Base-by-base conservation (phyloP, 2,113 vertebrate species). In the Chlamydotis undulata region DNA sequence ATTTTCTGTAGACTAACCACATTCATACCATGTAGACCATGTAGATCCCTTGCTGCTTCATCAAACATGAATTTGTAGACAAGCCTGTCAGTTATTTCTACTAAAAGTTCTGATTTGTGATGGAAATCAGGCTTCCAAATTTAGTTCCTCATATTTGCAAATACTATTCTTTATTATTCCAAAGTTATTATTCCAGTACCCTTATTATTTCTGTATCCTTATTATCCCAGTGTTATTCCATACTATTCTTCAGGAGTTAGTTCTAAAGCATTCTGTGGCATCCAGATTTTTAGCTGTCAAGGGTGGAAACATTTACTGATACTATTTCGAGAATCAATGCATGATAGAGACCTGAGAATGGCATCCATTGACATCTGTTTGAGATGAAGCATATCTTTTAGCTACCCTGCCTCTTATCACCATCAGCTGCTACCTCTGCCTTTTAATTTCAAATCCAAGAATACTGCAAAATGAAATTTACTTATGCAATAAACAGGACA, bases 381-480 rank as follows among this genome's bases (percentile, higher is more conserved):
- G 77, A 81, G 57, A 75, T 0, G 4, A 10, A 83, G 19, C 23
- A 50, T 39, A 68, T 60, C 15, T 73, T 92, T 67, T 26, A 75
- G 63, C 57, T 63, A 25, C 29, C 0, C 0, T 83, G 52, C 28
- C 24, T 88, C 56, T 87, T 70, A 56, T 9, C 61, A 76, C 31
- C 49, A n/a, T 84, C 57, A 94, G 41, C 57, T 93, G 49, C 71
- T 90, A 83, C 37, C 33, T 89, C 61, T 94, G 39, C 49, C 33
- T 89, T 90, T 87, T 60, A 37, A 87, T 94, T 84, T 87, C 78
- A 84, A 89, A 75, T 61, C 31, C 61, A 84, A 78, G 49, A 65
- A 41, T 33, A 35, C 15, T 50, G n/a, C 14, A 88, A 86, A 93
- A 85, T 52, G 25, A 56, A 60, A 53, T 91, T 68, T 71, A 59